Evolutionary conservation across 1,140 invertebrate species (phyloP), one percentile per base, ranked within the genome.

Genomic region (Microplitis mediator): DNA sequence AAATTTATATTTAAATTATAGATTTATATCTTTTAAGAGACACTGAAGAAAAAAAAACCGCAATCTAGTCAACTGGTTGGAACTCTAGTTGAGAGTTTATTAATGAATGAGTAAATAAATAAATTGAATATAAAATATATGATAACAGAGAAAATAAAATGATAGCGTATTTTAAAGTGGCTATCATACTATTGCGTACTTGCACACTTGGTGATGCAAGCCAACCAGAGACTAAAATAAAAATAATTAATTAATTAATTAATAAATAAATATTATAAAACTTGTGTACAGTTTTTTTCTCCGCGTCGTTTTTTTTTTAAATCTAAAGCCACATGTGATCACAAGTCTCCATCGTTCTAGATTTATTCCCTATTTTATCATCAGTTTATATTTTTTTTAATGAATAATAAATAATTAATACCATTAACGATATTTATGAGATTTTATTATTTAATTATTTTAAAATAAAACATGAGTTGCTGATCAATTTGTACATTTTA

Each of bases 11-110:
- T 45, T 45, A 45, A 45, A 45, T 45, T 45, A 45, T 45, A 45
- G 39, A 45, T 45, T 45, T 45, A 45, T 32, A 63, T 3, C 5
- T 68, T 71, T 58, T 65, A 65, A 66, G n/a, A 68, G 65, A 66
- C 16, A 71, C 54, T 58, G 78, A 23, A 23, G 2, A 23, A 23
- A 23, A 23, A 78, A 78, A 74, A 83, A 81, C 82, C 79, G 82
- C 83, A 85, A 84, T 86, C 85, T 86, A 86, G 84, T 86, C 84
- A 86, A 81, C 80, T 78, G 77, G 78, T 75, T 76, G 76, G 77
- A 77, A 9, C 77, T 81, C 76, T 75, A 74, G 73, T 75, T 61
- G 68, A 74, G 56, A 75, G 69, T 63, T 71, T 75, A 72, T 76
- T 45, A 62, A 13, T 73, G 64, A 74, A 61, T 60, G 35, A 56